Evolutionary conservation across 2,797 vertebrate species (phyloP).

Genomic region (Pogoniulus pusillus): DNA sequence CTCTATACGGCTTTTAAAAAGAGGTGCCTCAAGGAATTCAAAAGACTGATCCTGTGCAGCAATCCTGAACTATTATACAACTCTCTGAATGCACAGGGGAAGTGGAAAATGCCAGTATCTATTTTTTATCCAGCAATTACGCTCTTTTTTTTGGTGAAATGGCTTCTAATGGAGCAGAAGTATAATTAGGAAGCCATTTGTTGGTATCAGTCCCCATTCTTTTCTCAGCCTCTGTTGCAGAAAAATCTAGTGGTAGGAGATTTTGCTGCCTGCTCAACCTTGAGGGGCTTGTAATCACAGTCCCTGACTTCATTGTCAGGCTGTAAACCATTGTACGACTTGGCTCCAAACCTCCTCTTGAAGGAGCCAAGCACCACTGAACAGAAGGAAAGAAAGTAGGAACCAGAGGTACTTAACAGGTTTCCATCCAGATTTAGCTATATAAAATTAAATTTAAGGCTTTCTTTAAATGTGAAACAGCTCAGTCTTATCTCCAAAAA

Average conservation of each 20-base stretch:
- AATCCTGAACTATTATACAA: neutral
- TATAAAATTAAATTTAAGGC: neutral
- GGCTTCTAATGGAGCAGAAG: neutral
- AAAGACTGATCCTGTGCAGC: neutral
- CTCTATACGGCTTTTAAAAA: neutral
- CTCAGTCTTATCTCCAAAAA: neutral
- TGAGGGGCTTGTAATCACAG: neutral
- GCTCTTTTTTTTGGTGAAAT: neutral
- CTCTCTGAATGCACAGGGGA: neutral
- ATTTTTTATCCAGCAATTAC: neutral
- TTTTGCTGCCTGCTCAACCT: neutral
- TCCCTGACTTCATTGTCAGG: neutral
- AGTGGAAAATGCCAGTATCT: neutral
- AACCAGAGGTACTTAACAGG: conserved; percentile 1
- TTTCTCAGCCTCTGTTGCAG: neutral
- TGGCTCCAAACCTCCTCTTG: neutral
- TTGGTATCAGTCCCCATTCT: neutral
- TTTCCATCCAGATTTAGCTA: neutral
- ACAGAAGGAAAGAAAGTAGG: neutral
- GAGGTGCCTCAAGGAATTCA: neutral
- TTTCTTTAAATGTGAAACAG: neutral
- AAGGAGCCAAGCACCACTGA: neutral
- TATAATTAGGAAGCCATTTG: neutral
- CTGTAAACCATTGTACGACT: neutral
- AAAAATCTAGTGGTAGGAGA: neutral